Evolutionary conservation across 2,113 vertebrate genomes (phyloP).

Genomic region (Chascanopsetta lugubris): DNA sequence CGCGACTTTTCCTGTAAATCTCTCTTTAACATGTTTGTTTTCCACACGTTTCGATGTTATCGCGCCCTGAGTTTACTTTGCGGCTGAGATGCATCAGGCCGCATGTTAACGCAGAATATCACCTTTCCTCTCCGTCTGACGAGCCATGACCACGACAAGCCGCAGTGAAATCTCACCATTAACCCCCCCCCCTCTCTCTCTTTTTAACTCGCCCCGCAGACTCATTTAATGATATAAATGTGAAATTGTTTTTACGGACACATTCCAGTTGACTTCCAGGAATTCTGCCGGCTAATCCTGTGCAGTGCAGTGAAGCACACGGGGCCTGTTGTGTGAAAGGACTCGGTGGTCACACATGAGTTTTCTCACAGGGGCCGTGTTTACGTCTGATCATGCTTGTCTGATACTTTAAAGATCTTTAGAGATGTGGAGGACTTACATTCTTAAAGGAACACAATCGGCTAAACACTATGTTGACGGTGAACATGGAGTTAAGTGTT

Average conservation of each 20-base stretch:
- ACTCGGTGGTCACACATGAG: slow-evolving; percentile 46
- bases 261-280: slow-evolving; percentile 43
- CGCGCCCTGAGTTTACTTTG: slow-evolving; percentile 16
- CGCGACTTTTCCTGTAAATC: not conserved
- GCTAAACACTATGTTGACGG: not conserved
- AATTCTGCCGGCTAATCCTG: slow-evolving; percentile 63
- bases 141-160: slow-evolving; percentile 24
- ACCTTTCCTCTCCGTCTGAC: slow-evolving; percentile 3
- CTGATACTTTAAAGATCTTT: slow-evolving; percentile 10
- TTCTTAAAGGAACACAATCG: no score
- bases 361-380: slow-evolving; percentile 27
- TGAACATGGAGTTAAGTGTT: not conserved
- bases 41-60: not conserved
- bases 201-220: not conserved
- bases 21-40: not conserved
- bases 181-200: not conserved
- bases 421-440: no score
- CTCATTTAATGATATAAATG: slow-evolving; percentile 18
- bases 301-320: slow-evolving; percentile 59
- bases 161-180: slow-evolving; percentile 1
- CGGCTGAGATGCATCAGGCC: not conserved
- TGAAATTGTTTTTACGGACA: slow-evolving; percentile 27
- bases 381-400: slow-evolving; percentile 24
- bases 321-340: slow-evolving; percentile 40
- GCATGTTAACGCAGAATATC: slow-evolving; percentile 3